A percentile compares a stretch with the other conserved stretches of the same genome.
Conservation (phyloP, 2,797 vertebrate genomes). For the Channa striata region DNA sequence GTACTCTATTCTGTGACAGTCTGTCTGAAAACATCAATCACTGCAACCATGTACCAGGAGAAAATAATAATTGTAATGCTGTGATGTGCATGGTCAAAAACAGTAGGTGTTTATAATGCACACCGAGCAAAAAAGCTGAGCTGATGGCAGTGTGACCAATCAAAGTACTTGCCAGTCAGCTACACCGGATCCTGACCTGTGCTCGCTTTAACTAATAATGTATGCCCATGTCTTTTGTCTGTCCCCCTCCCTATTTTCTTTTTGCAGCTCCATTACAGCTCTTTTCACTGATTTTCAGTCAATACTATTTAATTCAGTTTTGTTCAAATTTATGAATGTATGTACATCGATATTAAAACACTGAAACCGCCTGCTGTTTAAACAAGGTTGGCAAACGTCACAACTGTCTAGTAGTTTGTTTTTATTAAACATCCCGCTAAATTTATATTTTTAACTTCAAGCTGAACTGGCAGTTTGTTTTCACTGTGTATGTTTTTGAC, state of each 20-base stretch:
- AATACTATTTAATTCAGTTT: slow-evolving; percentile 14
- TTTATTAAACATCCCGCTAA: background rate
- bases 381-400: background rate
- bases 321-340: background rate
- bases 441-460: slow-evolving; percentile 32
- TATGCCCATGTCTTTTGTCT: slow-evolving; percentile 1
- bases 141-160: slow-evolving; percentile 4
- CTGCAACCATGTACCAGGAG: background rate
- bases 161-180: background rate
- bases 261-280: slow-evolving; percentile 25
- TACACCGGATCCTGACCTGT: slow-evolving; percentile 1
- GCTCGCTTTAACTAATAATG: slow-evolving; percentile 9
- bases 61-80: slow-evolving; percentile 4
- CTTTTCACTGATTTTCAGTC: background rate
- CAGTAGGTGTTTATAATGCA: background rate
- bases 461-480: slow-evolving; percentile 46
- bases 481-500: slow-evolving; percentile 46
- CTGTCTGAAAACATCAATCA: background rate
- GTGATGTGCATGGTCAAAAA: slow-evolving; percentile 7
- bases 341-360: background rate
- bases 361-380: slow-evolving; percentile 13
- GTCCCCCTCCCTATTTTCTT: background rate
- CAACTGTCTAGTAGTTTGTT: background rate
- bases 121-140: background rate
- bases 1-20: background rate